Conservation (phyloP, 2,888 invertebrate species). For the Eupithecia exiguata region DNA sequence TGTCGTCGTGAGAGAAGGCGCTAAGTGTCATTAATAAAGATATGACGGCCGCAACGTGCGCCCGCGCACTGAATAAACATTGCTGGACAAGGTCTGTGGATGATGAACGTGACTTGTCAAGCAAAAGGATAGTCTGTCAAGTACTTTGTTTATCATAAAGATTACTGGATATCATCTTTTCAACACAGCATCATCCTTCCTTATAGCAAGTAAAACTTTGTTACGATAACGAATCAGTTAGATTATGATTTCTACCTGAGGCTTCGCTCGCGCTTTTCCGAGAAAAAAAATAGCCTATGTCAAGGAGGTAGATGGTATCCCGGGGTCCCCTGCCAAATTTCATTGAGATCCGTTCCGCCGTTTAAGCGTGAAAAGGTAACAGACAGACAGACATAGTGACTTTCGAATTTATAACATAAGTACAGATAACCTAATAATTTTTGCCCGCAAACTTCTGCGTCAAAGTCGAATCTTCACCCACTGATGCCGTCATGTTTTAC, state of each 20-base stretch:
- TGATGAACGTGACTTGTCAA: constrained; percentile 25
- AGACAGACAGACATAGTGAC: no score
- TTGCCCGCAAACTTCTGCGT: neutral
- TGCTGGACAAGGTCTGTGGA: constrained; percentile 37
- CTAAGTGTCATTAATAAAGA: constrained; percentile 45
- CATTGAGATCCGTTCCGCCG: no score
- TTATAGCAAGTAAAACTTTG: no score
- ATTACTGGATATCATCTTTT: neutral
- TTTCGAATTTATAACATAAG: no score
- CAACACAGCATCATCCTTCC: neutral
- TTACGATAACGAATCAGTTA: no score
- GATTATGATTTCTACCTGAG: no score
- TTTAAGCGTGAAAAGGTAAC: no score
- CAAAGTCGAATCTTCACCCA: neutral
- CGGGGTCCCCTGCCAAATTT: no score
- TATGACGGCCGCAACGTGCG: constrained; percentile 41
- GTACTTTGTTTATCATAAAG: neutral
- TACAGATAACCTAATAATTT: no score
- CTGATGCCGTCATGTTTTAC: neutral
- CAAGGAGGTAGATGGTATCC: no score
- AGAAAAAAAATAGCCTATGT: no score
- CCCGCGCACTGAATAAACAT: constrained; percentile 58
- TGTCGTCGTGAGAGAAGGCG: neutral
- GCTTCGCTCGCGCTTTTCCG: no score
- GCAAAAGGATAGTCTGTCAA: neutral